Conservation (phyloP, 2,797 vertebrate species). For the Heteromormyrus szaboi region DNA sequence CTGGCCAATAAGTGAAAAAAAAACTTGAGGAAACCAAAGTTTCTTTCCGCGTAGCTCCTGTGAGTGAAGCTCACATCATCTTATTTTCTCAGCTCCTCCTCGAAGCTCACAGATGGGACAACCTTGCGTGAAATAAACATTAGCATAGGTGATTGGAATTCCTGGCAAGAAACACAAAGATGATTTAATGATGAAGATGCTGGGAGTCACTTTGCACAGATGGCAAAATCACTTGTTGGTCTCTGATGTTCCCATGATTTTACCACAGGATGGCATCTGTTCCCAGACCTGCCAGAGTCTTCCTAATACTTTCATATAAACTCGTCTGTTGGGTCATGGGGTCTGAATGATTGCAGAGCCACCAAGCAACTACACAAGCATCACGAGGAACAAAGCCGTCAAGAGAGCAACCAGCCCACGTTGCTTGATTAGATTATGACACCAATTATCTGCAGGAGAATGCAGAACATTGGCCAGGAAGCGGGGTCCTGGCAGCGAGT, state of each 20-base stretch:
- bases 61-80: not conserved
- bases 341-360: not conserved
- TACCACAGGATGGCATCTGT: not conserved
- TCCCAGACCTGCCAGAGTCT: not conserved
- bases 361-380: not conserved
- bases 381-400: not conserved
- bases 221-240: not conserved
- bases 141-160: conserved; percentile 11
- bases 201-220: conserved; percentile 7
- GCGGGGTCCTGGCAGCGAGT: conserved; percentile 3
- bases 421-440: conserved; percentile 37
- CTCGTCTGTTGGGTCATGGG: not conserved
- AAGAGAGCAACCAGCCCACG: conserved; percentile 5
- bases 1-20: conserved; percentile 17
- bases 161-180: conserved; percentile 11
- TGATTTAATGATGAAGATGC: conserved; percentile 14
- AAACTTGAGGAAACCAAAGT: conserved; percentile 10
- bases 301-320: not conserved
- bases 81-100: not conserved
- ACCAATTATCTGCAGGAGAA: conserved; percentile 35
- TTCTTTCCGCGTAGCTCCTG: not conserved
- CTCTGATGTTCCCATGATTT: not conserved
- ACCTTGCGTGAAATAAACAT: conserved; percentile 9
- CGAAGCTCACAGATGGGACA: not conserved
- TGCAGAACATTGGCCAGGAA: conserved; percentile 22